These are phyloP conservation scores for Phengaris arion DNA, from an alignment of 2,888 invertebrate species.

Conservation along the genomic window DNA sequence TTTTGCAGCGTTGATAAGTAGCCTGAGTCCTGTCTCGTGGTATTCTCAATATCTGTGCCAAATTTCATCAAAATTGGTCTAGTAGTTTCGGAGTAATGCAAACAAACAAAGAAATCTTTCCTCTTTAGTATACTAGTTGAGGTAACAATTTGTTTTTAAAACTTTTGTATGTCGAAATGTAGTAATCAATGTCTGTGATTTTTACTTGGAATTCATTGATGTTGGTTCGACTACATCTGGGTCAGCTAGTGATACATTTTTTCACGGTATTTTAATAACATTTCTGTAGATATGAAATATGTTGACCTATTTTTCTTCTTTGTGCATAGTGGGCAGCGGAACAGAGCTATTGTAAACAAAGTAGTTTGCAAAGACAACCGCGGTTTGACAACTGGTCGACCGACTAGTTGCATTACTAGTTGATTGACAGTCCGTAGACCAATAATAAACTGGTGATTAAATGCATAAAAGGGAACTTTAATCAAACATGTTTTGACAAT, in stretches of 20 bases:
- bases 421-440: constrained; percentile 29
- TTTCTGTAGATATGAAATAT: constrained; percentile 39
- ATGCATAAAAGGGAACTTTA: not conserved
- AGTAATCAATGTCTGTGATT: not conserved
- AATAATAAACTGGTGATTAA: constrained; percentile 20
- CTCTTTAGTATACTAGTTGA: too few relatives aligned
- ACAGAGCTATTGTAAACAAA: constrained; percentile 37
- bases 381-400: constrained; percentile 25
- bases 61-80: too few relatives aligned
- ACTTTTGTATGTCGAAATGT: not conserved
- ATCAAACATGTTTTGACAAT: constrained; percentile 30
- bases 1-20: too few relatives aligned
- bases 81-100: not conserved
- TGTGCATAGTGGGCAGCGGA: constrained; percentile 40
- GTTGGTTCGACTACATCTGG: constrained; percentile 21
- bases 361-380: constrained; percentile 33
- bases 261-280: constrained; percentile 34
- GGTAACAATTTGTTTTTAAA: too few relatives aligned
- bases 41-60: too few relatives aligned
- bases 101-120: not conserved
- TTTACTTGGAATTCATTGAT: not conserved
- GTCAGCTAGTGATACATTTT: constrained; percentile 27
- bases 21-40: too few relatives aligned
- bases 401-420: constrained; percentile 32
- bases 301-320: constrained; percentile 40